These are phyloP conservation scores for Armadillidium nasatum DNA, from an alignment of 1,140 invertebrate species.

Conservation along the genomic window DNA sequence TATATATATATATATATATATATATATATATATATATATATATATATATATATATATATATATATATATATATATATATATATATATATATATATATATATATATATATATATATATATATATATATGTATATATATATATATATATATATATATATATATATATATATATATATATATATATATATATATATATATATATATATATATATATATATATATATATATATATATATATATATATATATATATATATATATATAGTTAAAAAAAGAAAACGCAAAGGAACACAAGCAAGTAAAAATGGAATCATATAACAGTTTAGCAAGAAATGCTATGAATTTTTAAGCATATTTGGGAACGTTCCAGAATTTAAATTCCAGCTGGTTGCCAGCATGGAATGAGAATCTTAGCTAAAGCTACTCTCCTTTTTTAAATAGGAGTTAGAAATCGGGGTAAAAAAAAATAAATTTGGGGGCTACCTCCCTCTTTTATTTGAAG, in stretches of 20 bases:
- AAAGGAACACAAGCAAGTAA: background rate
- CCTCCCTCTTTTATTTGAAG: too few relatives aligned
- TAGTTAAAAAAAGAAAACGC: background rate
- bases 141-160: background rate
- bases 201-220: background rate
- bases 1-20: too few relatives aligned
- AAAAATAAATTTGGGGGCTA: too few relatives aligned
- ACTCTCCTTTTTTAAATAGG: background rate
- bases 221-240: conserved; percentile 15
- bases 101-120: background rate
- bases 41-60: conserved; percentile 11
- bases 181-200: background rate
- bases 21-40: background rate
- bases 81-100: background rate
- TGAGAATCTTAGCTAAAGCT: background rate
- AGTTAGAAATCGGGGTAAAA: background rate
- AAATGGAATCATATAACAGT: conserved; percentile 3
- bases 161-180: background rate
- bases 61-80: conserved; percentile 10
- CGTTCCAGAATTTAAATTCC: conserved; percentile 9
- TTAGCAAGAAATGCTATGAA: conserved; percentile 13
- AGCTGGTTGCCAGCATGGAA: background rate
- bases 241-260: background rate
- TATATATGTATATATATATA: background rate
- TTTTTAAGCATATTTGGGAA: conserved; percentile 13